phyloP scores from a whole-genome alignment of 2,888 invertebrate species.

The Peribatodes rhomboidaria region DNA sequence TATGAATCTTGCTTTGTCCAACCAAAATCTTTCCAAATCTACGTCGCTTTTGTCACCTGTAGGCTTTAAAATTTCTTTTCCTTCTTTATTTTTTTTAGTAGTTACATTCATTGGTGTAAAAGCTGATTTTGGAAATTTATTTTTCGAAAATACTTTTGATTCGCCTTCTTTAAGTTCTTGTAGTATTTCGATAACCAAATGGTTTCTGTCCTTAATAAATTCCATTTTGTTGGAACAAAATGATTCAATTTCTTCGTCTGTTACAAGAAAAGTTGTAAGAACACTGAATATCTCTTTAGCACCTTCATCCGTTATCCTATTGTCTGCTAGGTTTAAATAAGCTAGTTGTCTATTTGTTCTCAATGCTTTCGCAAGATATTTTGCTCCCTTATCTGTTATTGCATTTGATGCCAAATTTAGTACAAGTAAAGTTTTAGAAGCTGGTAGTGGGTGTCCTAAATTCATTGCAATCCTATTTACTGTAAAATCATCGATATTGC shows the following conservation, averaged over 20 bases:
- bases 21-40: no score
- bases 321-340: slow-evolving; percentile 68
- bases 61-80: no score
- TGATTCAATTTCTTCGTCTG: neutral
- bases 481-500: slow-evolving; percentile 60
- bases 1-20: no score
- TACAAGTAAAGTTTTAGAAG: slow-evolving; percentile 58
- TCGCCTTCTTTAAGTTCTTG: no score
- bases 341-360: slow-evolving; percentile 62
- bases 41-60: no score
- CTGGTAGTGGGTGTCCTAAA: slow-evolving; percentile 53
- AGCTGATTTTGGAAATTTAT: no score
- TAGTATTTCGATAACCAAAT: no score
- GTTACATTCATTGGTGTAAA: no score
- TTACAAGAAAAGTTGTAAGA: neutral
- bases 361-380: slow-evolving; percentile 57
- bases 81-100: no score
- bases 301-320: slow-evolving; percentile 65
- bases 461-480: slow-evolving; percentile 57
- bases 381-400: slow-evolving; percentile 66
- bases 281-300: slow-evolving; percentile 37
- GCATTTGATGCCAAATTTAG: slow-evolving; percentile 67
- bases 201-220: neutral
- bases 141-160: no score
- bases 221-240: neutral